Percentiles rank a stretch among this genome's conserved stretches.
Evolutionary conservation across 2,888 invertebrate genomes (phyloP).

Genomic region (Fragum sueziense): DNA sequence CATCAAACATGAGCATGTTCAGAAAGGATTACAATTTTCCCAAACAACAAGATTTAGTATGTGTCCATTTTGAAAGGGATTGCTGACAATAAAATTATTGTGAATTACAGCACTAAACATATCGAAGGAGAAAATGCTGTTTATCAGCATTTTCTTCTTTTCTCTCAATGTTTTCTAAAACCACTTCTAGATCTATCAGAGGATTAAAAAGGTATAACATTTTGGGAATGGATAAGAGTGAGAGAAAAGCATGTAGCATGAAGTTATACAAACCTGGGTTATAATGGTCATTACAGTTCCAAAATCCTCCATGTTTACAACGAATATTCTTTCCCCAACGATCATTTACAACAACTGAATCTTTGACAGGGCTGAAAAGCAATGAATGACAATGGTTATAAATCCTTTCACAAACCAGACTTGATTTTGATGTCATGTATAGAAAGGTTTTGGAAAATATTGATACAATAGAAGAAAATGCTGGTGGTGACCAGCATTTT

Average conservation of each 20-base stretch:
- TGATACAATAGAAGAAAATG: neutral
- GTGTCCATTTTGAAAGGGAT: too few species aligned
- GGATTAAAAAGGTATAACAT: neutral
- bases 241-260: neutral
- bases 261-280: conserved; percentile 92
- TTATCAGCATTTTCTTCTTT: neutral
- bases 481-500: neutral
- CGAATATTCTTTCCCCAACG: conserved; percentile 92
- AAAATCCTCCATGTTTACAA: conserved; percentile 95
- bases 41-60: too few species aligned
- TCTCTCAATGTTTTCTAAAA: neutral
- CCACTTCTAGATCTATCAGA: neutral
- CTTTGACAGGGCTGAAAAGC: neutral
- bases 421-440: neutral
- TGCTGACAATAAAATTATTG: too few species aligned
- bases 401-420: neutral
- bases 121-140: neutral
- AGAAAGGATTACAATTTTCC: too few species aligned
- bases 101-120: too few species aligned
- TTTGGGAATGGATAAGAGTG: too few species aligned
- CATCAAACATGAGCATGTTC: too few species aligned
- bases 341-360: conserved; percentile 86
- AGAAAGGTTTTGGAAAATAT: neutral
- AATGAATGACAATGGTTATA: neutral
- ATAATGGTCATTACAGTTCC: conserved; percentile 92